Evolutionary conservation across 1,140 invertebrate species (phyloP), one percentile per base, ranked within the genome.

Genomic region (Scylla paramamosain): DNA sequence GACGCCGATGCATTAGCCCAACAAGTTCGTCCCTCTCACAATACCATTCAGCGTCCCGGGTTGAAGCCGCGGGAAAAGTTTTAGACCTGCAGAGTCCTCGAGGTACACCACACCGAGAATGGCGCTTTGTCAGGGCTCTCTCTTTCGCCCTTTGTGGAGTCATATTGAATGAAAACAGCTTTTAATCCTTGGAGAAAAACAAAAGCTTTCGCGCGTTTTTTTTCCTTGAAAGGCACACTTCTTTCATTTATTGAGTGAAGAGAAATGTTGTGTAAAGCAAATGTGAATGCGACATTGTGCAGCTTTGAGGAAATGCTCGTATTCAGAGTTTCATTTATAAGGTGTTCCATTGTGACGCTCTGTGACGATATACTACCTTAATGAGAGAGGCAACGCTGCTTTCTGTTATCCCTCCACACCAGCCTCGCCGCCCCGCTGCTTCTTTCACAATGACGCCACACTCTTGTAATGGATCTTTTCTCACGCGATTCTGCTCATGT

Each of bases 121-220:
- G 52, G 46, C 48, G 82, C 91, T 95, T 95, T 95, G 94, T 95
- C 59, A 59, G 10, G n/a, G 28, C n/a, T 77, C 82, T 89, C 28
- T 95, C 59, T 93, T 77, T 67, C 20, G 67, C 67, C 20, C 91
- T 95, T 95, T 95, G 91, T 95, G 88, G 48, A 92, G 94, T 84
- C 94, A 95, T 95, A 95, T 95, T 95, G 94, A 95, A 92, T 95
- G 91, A 95, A 95, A 95, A 95, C 94, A 95, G 94, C 94, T 95
- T 93, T 95, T 95, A 95, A 93, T 95, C 90, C 94, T 94, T 83
- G 86, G 59, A 92, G 48, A 20, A 89, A 88, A 95, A 95, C 46
- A 48, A 95, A 95, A 89, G 32, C 52, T 32, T 32, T 93, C 83
- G 86, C 91, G 91, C 94, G 83, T 77, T 28, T 82, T 82, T 82